Evolutionary conservation across 2,113 vertebrate genomes (phyloP).

Genomic region (Cepphus grylle): DNA sequence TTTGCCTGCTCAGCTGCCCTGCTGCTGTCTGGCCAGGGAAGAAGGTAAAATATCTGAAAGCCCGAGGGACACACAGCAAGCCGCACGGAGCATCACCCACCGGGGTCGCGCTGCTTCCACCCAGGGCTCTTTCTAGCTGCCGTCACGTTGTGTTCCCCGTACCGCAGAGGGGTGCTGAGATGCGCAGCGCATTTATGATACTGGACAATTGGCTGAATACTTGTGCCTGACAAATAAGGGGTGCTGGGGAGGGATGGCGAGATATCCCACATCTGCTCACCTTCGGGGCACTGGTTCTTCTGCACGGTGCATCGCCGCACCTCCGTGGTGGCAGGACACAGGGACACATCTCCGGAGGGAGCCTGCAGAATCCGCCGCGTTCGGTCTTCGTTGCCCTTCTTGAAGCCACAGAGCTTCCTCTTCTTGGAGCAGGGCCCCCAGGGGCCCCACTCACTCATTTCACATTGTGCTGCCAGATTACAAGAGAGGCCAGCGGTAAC

Average conservation of each 20-base stretch:
- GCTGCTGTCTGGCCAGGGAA: background rate
- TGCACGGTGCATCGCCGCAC: slow-evolving; percentile 81
- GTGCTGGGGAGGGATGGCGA: background rate
- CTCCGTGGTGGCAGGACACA: slow-evolving; percentile 82
- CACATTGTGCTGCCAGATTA: slow-evolving; percentile 82
- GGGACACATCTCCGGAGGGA: slow-evolving; percentile 69
- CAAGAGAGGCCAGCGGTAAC: background rate
- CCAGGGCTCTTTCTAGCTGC: background rate
- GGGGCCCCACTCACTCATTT: slow-evolving; percentile 89
- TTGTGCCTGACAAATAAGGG: background rate
- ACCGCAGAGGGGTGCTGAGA: rapidly evolving
- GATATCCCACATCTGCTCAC: slow-evolving; percentile 39
- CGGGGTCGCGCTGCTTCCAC: rapidly evolving
- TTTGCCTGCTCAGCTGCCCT: background rate
- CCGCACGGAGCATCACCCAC: background rate
- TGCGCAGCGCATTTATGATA: rapidly evolving
- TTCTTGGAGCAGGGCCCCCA: slow-evolving; percentile 94
- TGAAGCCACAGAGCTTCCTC: slow-evolving; percentile 93
- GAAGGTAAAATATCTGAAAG: background rate
- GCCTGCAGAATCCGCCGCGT: slow-evolving; percentile 77
- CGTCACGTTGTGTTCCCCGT: rapidly evolving
- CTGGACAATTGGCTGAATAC: background rate
- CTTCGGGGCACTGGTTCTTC: slow-evolving; percentile 84
- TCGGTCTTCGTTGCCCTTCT: slow-evolving; percentile 86
- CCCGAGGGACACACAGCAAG: background rate